Evolutionary conservation across 2,888 invertebrate species (phyloP).

Genomic region (Mystacides longicornis): DNA sequence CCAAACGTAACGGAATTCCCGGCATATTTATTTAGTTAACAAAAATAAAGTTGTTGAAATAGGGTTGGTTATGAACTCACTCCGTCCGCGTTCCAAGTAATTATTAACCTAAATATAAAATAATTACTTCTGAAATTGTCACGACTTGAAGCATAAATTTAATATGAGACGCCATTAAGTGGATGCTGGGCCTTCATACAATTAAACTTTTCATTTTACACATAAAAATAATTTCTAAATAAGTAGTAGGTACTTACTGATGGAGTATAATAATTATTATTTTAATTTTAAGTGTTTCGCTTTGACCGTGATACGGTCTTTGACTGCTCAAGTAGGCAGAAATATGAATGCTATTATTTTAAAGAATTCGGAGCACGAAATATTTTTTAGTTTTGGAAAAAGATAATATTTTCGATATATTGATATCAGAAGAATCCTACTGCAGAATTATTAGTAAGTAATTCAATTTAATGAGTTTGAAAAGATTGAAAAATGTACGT

Average conservation of each 20-base stretch:
- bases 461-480: too few species aligned
- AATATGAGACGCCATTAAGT: background rate
- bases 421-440: too few species aligned
- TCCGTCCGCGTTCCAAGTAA: too few species aligned
- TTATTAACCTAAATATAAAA: constrained; percentile 1
- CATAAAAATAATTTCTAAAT: constrained; percentile 11
- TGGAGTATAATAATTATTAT: constrained; percentile 9
- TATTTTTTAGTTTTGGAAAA: too few species aligned
- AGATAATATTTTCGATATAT: too few species aligned
- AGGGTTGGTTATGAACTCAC: too few species aligned
- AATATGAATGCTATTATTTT: constrained; percentile 14
- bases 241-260: too few species aligned
- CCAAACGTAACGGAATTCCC: too few species aligned
- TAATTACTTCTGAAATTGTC: background rate
- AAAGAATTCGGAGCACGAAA: constrained; percentile 6
- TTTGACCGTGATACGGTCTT: constrained; percentile 18
- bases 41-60: too few species aligned
- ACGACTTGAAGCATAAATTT: background rate
- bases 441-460: too few species aligned
- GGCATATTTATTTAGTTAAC: too few species aligned
- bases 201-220: constrained; percentile 5
- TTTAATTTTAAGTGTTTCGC: constrained; percentile 22
- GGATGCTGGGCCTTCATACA: background rate
- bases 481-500: too few species aligned
- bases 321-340: constrained; percentile 8